phyloP scores from a whole-genome alignment of 2,113 vertebrate species.

The Neogobius melanostomus region DNA sequence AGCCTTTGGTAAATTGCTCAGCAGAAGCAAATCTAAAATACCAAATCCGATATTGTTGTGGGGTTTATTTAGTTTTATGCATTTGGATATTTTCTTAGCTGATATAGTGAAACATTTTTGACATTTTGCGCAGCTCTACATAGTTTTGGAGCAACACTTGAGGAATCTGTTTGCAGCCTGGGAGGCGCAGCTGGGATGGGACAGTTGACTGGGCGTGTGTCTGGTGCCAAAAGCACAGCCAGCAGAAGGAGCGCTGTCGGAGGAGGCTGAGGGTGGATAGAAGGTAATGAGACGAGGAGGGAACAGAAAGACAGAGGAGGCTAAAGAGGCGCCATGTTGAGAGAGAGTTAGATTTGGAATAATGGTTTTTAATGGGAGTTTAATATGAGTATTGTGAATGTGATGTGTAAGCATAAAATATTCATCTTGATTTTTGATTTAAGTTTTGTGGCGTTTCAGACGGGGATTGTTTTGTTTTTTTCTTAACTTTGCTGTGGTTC shows the following conservation, averaged over 20 bases:
- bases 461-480: too few species aligned
- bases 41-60: too few species aligned
- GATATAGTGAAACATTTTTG: too few species aligned
- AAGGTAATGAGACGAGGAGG: slow-evolving; percentile 34
- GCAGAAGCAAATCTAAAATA: too few species aligned
- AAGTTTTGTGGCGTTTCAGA: too few species aligned
- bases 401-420: not conserved
- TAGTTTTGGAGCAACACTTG: slow-evolving; percentile 24
- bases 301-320: slow-evolving; percentile 10
- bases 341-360: not conserved
- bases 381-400: not conserved
- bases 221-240: slow-evolving; percentile 52
- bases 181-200: slow-evolving; percentile 55
- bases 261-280: slow-evolving; percentile 19
- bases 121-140: too few species aligned
- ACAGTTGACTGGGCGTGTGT: slow-evolving; percentile 44
- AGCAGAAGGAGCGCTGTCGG: slow-evolving; percentile 24
- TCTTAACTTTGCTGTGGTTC: too few species aligned
- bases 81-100: too few species aligned
- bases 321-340: slow-evolving; percentile 6
- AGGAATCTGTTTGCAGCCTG: slow-evolving; percentile 33
- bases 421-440: too few species aligned
- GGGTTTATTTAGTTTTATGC: too few species aligned
- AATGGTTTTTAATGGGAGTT: not conserved
- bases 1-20: too few species aligned